Base-by-base conservation (phyloP, 1,140 invertebrate species). In the Glossosoma conforme region DNA sequence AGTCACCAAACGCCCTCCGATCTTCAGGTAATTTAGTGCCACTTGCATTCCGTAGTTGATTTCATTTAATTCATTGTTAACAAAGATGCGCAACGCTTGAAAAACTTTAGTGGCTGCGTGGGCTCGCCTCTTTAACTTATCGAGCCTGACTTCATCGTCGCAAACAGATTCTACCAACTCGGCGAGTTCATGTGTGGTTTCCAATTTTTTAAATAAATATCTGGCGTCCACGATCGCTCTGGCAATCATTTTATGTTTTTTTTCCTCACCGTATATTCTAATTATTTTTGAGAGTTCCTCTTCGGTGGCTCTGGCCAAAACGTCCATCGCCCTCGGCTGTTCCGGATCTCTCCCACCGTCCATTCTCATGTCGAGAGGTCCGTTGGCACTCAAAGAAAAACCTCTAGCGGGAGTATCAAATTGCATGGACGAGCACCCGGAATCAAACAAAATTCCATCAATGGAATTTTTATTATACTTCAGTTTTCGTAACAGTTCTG, bases 1-100 rank as follows among this genome's bases (percentile, higher is more conserved):
- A 1, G 87, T 86, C 1, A 92, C 81, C 53, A 96, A 63, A 53
- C 82, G 74, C 1, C 93, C 93, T 21, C 82, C 78, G 0, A 80
- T 63, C 72, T 87, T 87, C 15, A 98, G 74, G 64, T 86, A 89
- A 54, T 81, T 75, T 38, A 85, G 76, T 1, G 91, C 87, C 56
- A 93, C 61, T 24, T 89, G 63, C 62, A 97, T 81, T 1, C 80
- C 94, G 70, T 91, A 90, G 74, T 96, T 91, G 3, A 97, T 80
- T 77, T 98, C 93, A 70, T 98, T 98, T 1, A 98, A 69, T 75
- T 98, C 94, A 70, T 98, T 91, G 66, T 98, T 98, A 0, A 98
- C 90, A 74, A 97, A 96, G 56, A 97, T 97, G 59, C 94, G 75
- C 45, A 98, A 66, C 0, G 93, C 94, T 75, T 95, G 91, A 74